Conservation (phyloP, 2,797 vertebrate species). For the Synaphobranchus kaupii region DNA sequence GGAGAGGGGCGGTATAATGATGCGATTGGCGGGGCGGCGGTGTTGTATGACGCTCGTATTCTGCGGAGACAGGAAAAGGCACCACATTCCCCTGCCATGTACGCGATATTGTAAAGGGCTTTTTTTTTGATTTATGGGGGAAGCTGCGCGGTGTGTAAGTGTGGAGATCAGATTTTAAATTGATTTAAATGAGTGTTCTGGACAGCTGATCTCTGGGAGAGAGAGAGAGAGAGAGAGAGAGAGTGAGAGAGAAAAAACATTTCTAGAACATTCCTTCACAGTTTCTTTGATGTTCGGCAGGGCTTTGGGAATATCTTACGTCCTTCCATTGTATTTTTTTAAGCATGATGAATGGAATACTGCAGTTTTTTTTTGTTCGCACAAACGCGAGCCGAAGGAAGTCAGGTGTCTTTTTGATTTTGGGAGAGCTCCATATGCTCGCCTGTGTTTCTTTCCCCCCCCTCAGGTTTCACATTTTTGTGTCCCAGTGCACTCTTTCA, state of each 20-base stretch:
- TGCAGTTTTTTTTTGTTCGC: background rate
- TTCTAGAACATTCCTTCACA: slow-evolving; percentile 68
- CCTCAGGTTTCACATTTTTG: background rate
- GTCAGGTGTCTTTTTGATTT: slow-evolving; percentile 4
- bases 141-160: background rate
- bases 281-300: slow-evolving; percentile 66
- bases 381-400: background rate
- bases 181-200: slow-evolving; percentile 75
- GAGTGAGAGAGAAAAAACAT: slow-evolving; percentile 54
- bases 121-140: background rate
- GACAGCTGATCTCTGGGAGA: slow-evolving; percentile 70
- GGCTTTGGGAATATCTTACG: slow-evolving; percentile 60
- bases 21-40: slow-evolving; percentile 62
- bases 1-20: slow-evolving; percentile 62
- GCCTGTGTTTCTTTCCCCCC: background rate
- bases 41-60: slow-evolving; percentile 62
- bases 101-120: slow-evolving; percentile 72
- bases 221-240: background rate
- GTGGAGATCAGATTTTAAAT: slow-evolving; percentile 74
- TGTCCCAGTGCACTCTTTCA: background rate
- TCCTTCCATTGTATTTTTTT: background rate
- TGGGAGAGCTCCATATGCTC: background rate
- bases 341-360: background rate
- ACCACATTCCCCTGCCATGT: slow-evolving; percentile 58
- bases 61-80: slow-evolving; percentile 58